phyloP scores from a whole-genome alignment of 2,113 vertebrate genomes.

The Neomonachus schauinslandi region DNA sequence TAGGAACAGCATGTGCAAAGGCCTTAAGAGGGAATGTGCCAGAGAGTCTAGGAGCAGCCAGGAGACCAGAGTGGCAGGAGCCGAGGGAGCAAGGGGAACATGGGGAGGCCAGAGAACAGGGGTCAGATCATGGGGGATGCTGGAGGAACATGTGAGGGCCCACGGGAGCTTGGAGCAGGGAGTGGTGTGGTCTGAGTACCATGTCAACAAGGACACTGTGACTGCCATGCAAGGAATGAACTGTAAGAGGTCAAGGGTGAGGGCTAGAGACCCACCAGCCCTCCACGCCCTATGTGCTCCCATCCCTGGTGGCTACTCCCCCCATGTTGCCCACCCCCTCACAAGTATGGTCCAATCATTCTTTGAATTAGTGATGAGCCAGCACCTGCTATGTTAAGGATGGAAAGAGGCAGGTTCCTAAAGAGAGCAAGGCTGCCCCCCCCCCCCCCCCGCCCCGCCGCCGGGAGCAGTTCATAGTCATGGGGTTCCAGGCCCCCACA shows the following conservation, averaged over 20 bases:
- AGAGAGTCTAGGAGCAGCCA: neutral
- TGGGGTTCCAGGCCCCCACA: no score
- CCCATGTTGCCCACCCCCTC: neutral
- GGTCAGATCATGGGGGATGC: neutral
- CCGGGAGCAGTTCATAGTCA: accelerated
- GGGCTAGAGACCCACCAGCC: neutral
- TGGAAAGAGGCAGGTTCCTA: neutral
- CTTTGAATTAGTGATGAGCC: neutral
- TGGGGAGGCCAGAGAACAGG: accelerated
- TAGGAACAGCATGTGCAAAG: neutral
- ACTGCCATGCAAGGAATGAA: neutral
- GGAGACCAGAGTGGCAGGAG: neutral
- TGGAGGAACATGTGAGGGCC: neutral
- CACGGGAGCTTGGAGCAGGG: accelerated
- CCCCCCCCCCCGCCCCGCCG: no score
- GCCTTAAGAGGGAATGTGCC: neutral
- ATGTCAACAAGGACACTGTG: no score
- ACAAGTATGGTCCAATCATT: neutral
- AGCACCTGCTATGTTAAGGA: neutral
- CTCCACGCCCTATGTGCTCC: neutral
- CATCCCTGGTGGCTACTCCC: accelerated
- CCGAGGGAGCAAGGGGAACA: neutral
- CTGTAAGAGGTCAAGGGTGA: neutral
- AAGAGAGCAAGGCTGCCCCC: neutral
- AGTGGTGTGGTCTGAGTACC: neutral